Conservation (phyloP, 2,113 vertebrate genomes). For the Prunella fulvescens region DNA sequence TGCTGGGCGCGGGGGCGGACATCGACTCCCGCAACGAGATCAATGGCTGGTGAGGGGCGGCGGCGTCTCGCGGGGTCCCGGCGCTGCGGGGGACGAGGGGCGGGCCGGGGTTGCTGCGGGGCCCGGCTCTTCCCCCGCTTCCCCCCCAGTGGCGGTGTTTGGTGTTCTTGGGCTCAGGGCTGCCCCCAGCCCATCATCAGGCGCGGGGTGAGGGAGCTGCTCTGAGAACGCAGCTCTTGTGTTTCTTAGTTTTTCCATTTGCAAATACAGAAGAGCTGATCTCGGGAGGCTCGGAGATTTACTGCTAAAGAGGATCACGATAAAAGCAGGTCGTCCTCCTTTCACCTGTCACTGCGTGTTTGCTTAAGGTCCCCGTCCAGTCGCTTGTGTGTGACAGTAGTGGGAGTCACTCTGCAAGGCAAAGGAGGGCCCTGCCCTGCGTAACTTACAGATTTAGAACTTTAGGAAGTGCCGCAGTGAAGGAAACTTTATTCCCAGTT, state of each 20-base stretch:
- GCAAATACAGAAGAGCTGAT: not conserved
- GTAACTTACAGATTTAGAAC: accelerated
- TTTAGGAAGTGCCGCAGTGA: accelerated
- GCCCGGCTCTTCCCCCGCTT: not conserved
- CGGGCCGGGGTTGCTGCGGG: not conserved
- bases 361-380: not conserved
- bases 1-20: constrained; percentile 79
- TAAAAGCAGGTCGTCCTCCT: not conserved
- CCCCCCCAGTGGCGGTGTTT: not conserved
- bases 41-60: constrained; percentile 79
- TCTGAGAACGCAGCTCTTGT: accelerated
- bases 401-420: not conserved
- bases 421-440: not conserved
- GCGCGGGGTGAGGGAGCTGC: not conserved
- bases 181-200: not conserved
- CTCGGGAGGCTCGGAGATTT: not conserved
- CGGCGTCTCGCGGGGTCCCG: not conserved
- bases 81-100: not conserved
- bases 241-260: not conserved
- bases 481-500: not conserved
- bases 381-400: accelerated
- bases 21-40: constrained; percentile 85
- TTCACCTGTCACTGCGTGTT: not conserved
- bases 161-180: not conserved
- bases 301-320: not conserved